phyloP scores from a whole-genome alignment of 2,888 invertebrate species.

The Epistrophe grossulariae region DNA sequence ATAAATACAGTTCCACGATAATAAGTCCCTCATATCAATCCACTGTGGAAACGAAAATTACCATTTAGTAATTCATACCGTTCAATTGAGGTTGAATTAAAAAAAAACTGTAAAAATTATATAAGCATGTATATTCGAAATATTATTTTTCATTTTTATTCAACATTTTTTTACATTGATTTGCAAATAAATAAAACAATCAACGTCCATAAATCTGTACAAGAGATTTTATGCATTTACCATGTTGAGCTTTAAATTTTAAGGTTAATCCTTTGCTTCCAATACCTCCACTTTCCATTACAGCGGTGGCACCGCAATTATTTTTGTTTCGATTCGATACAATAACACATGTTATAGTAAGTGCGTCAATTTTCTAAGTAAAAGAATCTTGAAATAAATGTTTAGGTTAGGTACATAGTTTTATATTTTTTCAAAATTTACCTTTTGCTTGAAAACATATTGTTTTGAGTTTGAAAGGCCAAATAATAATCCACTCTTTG shows the following conservation, averaged over 20 bases:
- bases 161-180: neutral
- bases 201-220: neutral
- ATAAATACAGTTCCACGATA: too few species aligned
- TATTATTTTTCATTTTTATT: neutral
- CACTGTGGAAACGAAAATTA: too few species aligned
- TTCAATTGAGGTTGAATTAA: too few species aligned
- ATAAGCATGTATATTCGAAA: too few species aligned
- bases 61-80: too few species aligned
- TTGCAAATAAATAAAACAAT: neutral
- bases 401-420: neutral
- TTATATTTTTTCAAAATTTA: slow-evolving; percentile 48
- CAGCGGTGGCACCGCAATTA: neutral
- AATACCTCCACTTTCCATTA: slow-evolving; percentile 2
- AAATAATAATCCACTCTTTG: slow-evolving; percentile 76
- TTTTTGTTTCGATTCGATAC: slow-evolving; percentile 69
- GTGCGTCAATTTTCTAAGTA: slow-evolving; percentile 37
- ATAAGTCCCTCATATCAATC: too few species aligned
- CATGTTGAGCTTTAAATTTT: neutral
- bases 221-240: neutral
- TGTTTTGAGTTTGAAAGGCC: slow-evolving; percentile 76
- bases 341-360: slow-evolving; percentile 70
- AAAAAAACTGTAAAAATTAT: too few species aligned
- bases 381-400: neutral
- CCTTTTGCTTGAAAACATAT: slow-evolving; percentile 78
- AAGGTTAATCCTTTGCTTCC: slow-evolving; percentile 11